Conservation (phyloP, 2,113 vertebrate species). For the Numida meleagris region DNA sequence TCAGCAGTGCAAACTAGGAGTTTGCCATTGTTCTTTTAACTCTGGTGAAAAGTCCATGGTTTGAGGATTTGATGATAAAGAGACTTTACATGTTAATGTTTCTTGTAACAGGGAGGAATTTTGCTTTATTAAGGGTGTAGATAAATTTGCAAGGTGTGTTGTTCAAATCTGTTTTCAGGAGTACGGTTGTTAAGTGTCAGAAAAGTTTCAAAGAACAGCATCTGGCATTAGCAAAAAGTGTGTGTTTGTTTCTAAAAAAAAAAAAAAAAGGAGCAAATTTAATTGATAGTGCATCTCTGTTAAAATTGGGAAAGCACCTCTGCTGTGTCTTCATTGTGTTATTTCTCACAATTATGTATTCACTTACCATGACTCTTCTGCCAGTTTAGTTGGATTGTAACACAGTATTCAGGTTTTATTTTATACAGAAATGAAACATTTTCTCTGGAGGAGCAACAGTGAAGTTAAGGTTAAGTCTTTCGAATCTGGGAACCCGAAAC, state of each 20-base stretch:
- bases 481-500: neutral
- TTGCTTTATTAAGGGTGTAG: neutral
- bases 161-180: neutral
- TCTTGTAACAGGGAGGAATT: neutral
- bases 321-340: neutral
- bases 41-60: neutral
- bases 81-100: neutral
- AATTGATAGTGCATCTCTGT: neutral
- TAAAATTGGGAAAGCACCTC: neutral
- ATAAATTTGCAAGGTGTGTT: neutral
- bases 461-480: neutral
- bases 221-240: neutral
- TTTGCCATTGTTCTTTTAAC: neutral
- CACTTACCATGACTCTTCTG: neutral
- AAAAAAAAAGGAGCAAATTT: too few species aligned
- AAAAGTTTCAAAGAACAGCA: neutral
- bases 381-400: neutral
- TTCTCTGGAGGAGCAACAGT: neutral
- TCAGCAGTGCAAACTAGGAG: neutral
- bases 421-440: rapidly evolving
- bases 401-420: neutral
- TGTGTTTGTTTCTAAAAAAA: neutral
- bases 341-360: neutral
- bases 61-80: neutral
- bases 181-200: neutral